These are phyloP conservation scores for Aromia moschata DNA, from an alignment of 2,888 invertebrate genomes.

Conservation along the genomic window DNA sequence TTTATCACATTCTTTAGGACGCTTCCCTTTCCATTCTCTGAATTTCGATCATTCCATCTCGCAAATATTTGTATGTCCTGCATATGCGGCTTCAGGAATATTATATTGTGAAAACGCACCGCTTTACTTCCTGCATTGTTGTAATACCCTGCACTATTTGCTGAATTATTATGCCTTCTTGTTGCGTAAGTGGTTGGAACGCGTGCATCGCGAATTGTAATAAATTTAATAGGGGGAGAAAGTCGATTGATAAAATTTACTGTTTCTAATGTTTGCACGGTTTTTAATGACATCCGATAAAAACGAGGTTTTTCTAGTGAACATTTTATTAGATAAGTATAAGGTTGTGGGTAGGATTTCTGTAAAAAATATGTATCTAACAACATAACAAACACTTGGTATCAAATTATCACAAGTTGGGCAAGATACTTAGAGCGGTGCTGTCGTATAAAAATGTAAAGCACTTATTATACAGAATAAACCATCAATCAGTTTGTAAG, in stretches of 20 bases:
- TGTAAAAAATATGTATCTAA: conserved; percentile 1
- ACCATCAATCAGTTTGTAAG: no score
- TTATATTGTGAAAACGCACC: no score
- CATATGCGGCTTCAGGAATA: no score
- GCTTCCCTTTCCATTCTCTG: no score
- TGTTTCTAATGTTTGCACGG: background rate
- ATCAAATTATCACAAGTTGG: conserved; percentile 7
- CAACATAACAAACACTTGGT: conserved; percentile 6
- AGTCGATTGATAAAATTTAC: conserved; percentile 1
- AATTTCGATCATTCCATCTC: no score
- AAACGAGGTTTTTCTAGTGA: background rate
- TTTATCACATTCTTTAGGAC: no score
- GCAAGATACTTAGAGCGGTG: no score
- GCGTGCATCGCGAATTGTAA: background rate
- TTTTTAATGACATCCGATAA: background rate
- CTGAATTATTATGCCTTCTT: background rate
- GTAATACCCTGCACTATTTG: no score
- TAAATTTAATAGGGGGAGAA: conserved; percentile 13
- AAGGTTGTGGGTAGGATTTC: background rate
- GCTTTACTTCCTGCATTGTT: no score
- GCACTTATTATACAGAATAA: no score
- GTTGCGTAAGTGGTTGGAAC: background rate
- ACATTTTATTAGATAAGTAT: background rate
- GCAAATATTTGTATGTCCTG: no score
- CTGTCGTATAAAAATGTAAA: background rate